Conservation (phyloP, 2,888 invertebrate species). For the Trichopria drosophilae region DNA sequence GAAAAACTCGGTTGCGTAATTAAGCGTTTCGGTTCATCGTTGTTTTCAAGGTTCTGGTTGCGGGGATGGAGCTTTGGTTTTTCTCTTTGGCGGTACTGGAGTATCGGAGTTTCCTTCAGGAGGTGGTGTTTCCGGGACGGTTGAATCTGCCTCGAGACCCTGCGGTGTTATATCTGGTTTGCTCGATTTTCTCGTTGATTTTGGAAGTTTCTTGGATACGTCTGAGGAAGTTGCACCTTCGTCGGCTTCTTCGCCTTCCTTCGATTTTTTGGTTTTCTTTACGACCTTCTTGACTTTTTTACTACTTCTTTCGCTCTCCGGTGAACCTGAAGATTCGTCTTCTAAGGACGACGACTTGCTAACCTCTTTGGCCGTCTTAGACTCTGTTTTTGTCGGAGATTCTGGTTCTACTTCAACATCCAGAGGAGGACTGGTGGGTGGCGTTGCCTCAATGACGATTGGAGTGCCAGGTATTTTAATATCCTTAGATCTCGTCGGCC, state of each 20-base stretch:
- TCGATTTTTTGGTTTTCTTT: conserved; percentile 58
- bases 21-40: no score
- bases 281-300: conserved; percentile 61
- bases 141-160: conserved; percentile 56
- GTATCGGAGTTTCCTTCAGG: conserved; percentile 50
- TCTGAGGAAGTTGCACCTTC: conserved; percentile 34
- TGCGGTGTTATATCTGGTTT: conserved; percentile 52
- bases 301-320: conserved; percentile 38
- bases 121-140: conserved; percentile 62
- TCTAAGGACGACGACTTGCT: conserved; percentile 19
- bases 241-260: conserved; percentile 34
- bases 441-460: conserved; percentile 46
- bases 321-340: conserved; percentile 23
- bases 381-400: not conserved
- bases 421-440: conserved; percentile 47
- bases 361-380: conserved; percentile 1
- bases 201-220: conserved; percentile 41
- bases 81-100: conserved; percentile 60
- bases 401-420: conserved; percentile 16
- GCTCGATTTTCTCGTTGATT: conserved; percentile 57
- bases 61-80: no score
- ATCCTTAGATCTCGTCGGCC: conserved; percentile 47
- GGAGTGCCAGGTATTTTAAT: conserved; percentile 45
- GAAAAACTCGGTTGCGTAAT: no score
- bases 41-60: no score